Conservation (phyloP, 2,888 invertebrate genomes). For the Chrysolina haemoptera region DNA sequence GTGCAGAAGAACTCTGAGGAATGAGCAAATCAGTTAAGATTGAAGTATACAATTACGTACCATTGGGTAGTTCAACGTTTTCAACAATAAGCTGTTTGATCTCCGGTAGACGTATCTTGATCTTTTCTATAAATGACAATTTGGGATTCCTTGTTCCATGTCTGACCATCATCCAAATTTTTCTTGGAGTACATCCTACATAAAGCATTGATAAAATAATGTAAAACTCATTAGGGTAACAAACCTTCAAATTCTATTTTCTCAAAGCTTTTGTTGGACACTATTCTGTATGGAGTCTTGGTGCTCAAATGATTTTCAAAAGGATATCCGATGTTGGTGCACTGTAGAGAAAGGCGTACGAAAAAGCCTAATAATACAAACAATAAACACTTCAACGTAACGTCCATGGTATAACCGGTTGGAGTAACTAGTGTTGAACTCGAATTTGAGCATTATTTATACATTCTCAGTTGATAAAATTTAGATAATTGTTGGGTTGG, state of each 20-base stretch:
- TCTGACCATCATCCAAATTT: conserved; percentile 83
- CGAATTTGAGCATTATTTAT: conserved; percentile 38
- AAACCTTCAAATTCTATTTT: conserved; percentile 75
- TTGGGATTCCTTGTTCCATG: conserved; percentile 87
- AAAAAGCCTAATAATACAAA: conserved; percentile 32
- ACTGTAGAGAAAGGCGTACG: conserved; percentile 34
- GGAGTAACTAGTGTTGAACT: conserved; percentile 31
- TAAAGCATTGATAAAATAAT: conserved; percentile 2
- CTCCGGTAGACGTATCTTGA: conserved; percentile 72
- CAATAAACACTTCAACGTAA: conserved; percentile 18
- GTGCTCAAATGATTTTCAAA: conserved; percentile 74
- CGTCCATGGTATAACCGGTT: conserved; percentile 32
- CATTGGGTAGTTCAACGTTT: conserved; percentile 71
- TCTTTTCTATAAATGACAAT: conserved; percentile 72
- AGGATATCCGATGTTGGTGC: conserved; percentile 46
- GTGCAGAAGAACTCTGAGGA: too few relatives aligned
- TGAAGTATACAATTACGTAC: conserved; percentile 58
- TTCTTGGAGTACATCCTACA: conserved; percentile 65
- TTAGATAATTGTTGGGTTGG: conserved; percentile 34
- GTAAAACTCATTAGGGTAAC: conserved; percentile 22
- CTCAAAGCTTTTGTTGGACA: conserved; percentile 77
- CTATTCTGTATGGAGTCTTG: conserved; percentile 82
- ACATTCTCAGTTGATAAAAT: conserved; percentile 35
- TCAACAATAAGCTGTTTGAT: conserved; percentile 73
- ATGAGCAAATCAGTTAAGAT: background rate